Percentiles rank a stretch among this genome's conserved stretches.
Evolutionary conservation across 1,140 invertebrate genomes (phyloP).

Genomic region (Cydia fagiglandana): DNA sequence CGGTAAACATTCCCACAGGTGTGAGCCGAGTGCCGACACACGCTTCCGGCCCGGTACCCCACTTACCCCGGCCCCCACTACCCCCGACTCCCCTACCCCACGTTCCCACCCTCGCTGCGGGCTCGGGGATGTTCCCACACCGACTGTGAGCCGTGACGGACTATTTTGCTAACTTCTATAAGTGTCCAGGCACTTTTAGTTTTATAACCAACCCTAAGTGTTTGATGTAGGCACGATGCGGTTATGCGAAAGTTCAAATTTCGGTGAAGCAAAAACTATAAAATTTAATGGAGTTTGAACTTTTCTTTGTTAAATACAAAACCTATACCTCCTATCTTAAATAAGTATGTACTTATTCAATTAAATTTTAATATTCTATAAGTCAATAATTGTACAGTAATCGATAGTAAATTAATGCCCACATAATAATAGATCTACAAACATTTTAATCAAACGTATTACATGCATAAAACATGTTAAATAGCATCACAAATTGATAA

Average conservation of each 20-base stretch:
- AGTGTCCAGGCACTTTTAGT: slow-evolving; percentile 47
- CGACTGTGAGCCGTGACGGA: slow-evolving; percentile 57
- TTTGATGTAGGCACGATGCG: background rate
- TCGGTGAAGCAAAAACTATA: background rate
- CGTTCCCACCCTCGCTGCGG: slow-evolving; percentile 42
- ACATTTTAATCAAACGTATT: slow-evolving; percentile 24
- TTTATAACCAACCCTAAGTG: slow-evolving; percentile 1
- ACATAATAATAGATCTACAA: background rate
- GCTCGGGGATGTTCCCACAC: slow-evolving; percentile 63
- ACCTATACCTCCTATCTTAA: background rate
- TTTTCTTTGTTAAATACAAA: background rate
- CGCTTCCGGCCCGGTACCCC: slow-evolving; percentile 68
- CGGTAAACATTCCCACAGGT: slow-evolving; percentile 70
- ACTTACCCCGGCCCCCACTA: slow-evolving; percentile 47
- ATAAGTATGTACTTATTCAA: background rate
- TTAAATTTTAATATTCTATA: background rate
- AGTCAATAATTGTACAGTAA: background rate
- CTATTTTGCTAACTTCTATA: slow-evolving; percentile 68
- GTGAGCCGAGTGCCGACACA: slow-evolving; percentile 60
- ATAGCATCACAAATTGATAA: slow-evolving; percentile 59
- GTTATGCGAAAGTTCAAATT: background rate
- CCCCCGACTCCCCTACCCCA: slow-evolving; percentile 44
- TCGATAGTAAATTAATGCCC: slow-evolving; percentile 21
- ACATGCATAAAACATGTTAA: slow-evolving; percentile 28
- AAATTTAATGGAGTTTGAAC: background rate